phyloP scores from a whole-genome alignment of 1,140 invertebrate genomes.

The Yoshiicerus persimilis region DNA sequence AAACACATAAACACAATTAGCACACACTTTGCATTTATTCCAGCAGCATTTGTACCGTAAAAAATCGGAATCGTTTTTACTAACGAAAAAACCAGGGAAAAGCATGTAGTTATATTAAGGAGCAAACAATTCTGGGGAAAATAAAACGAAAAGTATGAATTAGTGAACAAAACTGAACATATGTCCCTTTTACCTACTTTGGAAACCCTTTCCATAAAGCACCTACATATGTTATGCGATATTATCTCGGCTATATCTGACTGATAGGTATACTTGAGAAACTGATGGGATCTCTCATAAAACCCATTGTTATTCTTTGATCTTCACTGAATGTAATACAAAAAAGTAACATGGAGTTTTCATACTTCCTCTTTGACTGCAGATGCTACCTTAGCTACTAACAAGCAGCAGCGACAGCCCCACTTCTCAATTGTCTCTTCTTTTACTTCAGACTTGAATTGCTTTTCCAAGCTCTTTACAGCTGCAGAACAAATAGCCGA shows the following conservation, averaged over 20 bases:
- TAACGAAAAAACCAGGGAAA: too few species aligned
- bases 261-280: not conserved
- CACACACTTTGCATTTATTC: too few species aligned
- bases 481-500: not conserved
- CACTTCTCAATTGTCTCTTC: not conserved
- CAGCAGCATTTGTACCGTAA: too few species aligned
- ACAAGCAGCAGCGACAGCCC: too few species aligned
- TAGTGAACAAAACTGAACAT: too few species aligned
- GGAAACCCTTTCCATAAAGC: too few species aligned
- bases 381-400: not conserved
- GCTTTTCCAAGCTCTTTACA: not conserved
- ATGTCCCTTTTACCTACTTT: too few species aligned
- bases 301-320: slow-evolving; percentile 15
- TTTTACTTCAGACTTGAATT: not conserved
- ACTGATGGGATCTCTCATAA: not conserved
- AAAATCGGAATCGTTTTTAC: too few species aligned
- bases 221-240: not conserved
- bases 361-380: not conserved
- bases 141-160: too few species aligned
- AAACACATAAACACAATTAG: too few species aligned
- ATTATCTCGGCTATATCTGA: not conserved
- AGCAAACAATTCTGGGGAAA: too few species aligned
- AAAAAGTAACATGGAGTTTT: not conserved
- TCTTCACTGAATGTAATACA: not conserved
- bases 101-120: too few species aligned